These are phyloP conservation scores for Odontothrips loti DNA, from an alignment of 2,888 invertebrate genomes.

Conservation along the genomic window DNA sequence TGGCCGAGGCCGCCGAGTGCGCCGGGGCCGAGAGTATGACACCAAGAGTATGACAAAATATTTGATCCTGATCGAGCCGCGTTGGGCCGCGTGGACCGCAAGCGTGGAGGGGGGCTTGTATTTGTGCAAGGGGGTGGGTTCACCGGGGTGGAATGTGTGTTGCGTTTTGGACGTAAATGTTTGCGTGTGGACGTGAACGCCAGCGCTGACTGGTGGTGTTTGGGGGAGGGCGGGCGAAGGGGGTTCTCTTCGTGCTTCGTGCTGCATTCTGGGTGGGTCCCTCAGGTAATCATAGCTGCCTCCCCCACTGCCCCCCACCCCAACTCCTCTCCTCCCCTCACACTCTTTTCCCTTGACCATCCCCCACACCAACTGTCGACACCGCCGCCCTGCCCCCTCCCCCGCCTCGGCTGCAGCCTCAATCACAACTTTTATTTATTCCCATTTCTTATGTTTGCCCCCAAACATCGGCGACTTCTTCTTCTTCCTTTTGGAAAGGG, in stretches of 20 bases:
- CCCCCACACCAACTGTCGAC: no score
- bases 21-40: background rate
- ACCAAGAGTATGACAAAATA: constrained; percentile 13
- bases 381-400: background rate
- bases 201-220: no score
- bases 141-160: no score
- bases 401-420: background rate
- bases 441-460: constrained; percentile 17
- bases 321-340: background rate
- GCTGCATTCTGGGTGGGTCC: background rate
- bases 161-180: no score
- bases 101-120: background rate
- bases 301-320: background rate
- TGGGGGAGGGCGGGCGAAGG: no score
- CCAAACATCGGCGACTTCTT: background rate
- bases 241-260: no score
- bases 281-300: background rate
- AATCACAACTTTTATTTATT: constrained; percentile 25
- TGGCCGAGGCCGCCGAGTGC: background rate
- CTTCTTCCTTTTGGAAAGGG: no score
- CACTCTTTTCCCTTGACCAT: no score
- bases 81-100: background rate
- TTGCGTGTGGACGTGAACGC: no score
- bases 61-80: constrained; percentile 12
- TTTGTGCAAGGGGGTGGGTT: no score